These are phyloP conservation scores for Ellobius talpinus DNA, from an alignment of 2,113 vertebrate species.

Conservation along the genomic window DNA sequence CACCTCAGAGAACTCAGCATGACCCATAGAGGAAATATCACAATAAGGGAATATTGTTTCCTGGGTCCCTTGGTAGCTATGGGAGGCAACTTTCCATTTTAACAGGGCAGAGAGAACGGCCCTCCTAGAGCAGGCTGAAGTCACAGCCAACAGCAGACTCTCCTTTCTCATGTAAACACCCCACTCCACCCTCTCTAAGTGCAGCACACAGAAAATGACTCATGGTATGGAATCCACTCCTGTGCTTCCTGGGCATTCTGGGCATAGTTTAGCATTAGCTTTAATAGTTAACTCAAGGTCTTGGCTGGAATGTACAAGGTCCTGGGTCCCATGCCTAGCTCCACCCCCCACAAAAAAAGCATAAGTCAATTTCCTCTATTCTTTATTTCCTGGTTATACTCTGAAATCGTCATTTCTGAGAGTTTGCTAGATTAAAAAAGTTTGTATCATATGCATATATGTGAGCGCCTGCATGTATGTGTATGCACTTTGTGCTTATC, in stretches of 20 bases:
- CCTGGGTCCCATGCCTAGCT: background rate
- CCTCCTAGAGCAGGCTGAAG: background rate
- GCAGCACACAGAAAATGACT: conserved; percentile 35
- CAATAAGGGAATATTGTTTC: conserved; percentile 10
- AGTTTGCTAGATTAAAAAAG: background rate
- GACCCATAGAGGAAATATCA: background rate
- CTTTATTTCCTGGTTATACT: conserved; percentile 39
- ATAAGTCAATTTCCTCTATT: conserved; percentile 25
- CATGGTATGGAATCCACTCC: background rate
- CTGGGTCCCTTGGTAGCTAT: background rate
- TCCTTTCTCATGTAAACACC: conserved; percentile 25
- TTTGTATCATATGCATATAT: background rate
- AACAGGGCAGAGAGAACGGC: background rate
- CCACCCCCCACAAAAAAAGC: too few species aligned
- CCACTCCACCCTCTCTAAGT: background rate
- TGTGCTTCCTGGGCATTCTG: conserved; percentile 27
- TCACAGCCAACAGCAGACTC: background rate
- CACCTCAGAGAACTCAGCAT: background rate
- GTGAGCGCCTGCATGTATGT: background rate
- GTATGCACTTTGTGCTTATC: background rate
- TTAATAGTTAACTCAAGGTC: background rate
- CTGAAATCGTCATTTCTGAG: background rate
- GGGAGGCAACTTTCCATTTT: conserved; percentile 23
- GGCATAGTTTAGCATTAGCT: background rate
- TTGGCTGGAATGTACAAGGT: background rate